Evolutionary conservation across 2,113 vertebrate genomes (phyloP).

Genomic region (Suncus etruscus): DNA sequence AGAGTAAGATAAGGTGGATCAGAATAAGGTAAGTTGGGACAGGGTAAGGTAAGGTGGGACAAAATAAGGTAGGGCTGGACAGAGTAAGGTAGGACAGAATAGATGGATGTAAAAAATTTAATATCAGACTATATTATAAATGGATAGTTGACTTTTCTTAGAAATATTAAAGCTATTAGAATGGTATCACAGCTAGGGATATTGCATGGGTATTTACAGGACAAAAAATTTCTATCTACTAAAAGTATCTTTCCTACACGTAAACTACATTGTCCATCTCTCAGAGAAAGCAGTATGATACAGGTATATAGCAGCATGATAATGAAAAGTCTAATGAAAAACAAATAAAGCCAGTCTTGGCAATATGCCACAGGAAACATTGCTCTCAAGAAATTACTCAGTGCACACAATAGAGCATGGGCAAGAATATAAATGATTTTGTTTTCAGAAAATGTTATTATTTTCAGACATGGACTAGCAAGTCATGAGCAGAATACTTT

Average conservation of each 20-base stretch:
- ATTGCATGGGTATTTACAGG: slow-evolving; percentile 39
- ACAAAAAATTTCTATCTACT: slow-evolving; percentile 59
- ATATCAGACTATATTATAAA: slow-evolving; percentile 21
- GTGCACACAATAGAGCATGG: slow-evolving; percentile 50
- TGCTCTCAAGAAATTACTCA: slow-evolving; percentile 74
- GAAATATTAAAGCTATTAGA: slow-evolving; percentile 53
- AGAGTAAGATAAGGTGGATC: background rate
- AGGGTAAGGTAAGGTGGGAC: background rate
- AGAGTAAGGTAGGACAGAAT: background rate
- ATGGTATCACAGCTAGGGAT: background rate
- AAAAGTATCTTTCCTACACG: slow-evolving; percentile 8
- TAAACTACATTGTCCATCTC: slow-evolving; percentile 22
- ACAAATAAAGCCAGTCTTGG: slow-evolving; percentile 72
- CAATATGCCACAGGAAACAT: slow-evolving; percentile 64
- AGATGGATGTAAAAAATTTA: slow-evolving; percentile 41
- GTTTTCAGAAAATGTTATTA: slow-evolving; percentile 56
- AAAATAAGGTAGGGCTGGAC: background rate
- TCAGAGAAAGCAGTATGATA: background rate
- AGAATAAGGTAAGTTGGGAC: background rate
- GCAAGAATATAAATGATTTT: slow-evolving; percentile 72
- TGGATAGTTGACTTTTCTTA: slow-evolving; percentile 42
- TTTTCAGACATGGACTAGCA: slow-evolving; percentile 54
- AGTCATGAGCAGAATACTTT: background rate
- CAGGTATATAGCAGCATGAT: slow-evolving; percentile 52
- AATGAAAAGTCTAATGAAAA: slow-evolving; percentile 76